phyloP scores from a whole-genome alignment of 2,797 vertebrate species.

The Anas capensis region DNA sequence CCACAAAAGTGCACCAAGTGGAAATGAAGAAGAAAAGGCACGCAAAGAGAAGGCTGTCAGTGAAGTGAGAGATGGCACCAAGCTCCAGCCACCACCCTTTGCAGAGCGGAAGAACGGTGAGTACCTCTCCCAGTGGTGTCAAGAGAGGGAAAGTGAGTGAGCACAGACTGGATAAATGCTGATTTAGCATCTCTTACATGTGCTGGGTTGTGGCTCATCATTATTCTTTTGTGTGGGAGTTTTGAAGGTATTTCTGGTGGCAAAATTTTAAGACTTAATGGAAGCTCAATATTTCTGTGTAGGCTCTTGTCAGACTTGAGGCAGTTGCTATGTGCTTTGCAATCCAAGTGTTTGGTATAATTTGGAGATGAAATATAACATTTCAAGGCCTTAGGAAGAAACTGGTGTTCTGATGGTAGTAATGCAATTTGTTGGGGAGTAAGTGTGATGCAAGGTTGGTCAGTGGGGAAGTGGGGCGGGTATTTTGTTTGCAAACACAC shows the following conservation, averaged over 20 bases:
- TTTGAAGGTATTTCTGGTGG: not conserved
- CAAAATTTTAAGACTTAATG: not conserved
- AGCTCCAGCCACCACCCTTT: constrained; percentile 65
- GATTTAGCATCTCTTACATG: fast-evolving
- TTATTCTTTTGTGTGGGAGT: not conserved
- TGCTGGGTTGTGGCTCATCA: not conserved
- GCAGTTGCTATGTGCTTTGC: not conserved
- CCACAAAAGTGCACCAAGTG: constrained; percentile 43
- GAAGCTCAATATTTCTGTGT: not conserved
- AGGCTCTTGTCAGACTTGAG: not conserved
- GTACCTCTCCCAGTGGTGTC: not conserved
- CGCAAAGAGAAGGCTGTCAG: constrained; percentile 23
- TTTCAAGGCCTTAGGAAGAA: constrained; percentile 32
- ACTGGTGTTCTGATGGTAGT: not conserved
- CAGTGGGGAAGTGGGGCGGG: not conserved
- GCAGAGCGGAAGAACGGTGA: constrained; percentile 76
- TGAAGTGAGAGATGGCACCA: constrained; percentile 59
- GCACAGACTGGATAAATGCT: not conserved
- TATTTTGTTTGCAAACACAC: not conserved
- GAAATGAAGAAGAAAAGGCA: constrained; percentile 69
- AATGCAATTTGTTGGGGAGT: constrained; percentile 41
- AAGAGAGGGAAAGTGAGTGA: not conserved
- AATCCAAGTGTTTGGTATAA: constrained; percentile 45
- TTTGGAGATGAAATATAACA: not conserved
- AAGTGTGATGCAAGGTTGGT: not conserved